Evolutionary conservation across 2,113 vertebrate genomes (phyloP).

Genomic region (Platycercus adscitus): DNA sequence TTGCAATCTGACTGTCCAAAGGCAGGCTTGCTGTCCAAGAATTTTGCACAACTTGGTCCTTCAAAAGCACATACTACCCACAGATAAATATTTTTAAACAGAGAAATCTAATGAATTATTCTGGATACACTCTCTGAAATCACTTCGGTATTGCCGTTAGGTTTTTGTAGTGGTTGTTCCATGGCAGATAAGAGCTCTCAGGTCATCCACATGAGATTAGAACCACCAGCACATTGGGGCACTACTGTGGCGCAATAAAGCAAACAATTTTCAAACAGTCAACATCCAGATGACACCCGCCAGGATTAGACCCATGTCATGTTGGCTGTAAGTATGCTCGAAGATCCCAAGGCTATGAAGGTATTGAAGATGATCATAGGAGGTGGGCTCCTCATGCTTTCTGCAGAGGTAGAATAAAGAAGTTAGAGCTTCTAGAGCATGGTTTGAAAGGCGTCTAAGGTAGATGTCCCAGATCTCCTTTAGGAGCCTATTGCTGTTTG

Average conservation of each 20-base stretch:
- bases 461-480: background rate
- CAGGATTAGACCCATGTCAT: background rate
- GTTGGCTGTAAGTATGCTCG: background rate
- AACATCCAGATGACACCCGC: background rate
- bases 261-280: background rate
- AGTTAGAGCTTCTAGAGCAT: fast-evolving
- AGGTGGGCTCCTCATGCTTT: background rate
- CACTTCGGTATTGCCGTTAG: background rate
- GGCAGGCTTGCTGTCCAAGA: background rate
- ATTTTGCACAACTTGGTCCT: background rate
- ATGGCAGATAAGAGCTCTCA: background rate
- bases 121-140: background rate
- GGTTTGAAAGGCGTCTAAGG: background rate
- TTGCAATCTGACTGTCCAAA: background rate
- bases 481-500: background rate
- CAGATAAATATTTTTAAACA: background rate
- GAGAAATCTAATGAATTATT: background rate
- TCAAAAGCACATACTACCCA: background rate
- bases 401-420: background rate
- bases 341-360: background rate
- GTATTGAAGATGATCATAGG: background rate
- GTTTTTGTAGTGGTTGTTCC: background rate
- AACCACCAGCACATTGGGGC: background rate
- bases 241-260: background rate
- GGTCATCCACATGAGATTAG: background rate